Conservation (phyloP, 1,140 invertebrate species). For the Prorops nasuta region DNA sequence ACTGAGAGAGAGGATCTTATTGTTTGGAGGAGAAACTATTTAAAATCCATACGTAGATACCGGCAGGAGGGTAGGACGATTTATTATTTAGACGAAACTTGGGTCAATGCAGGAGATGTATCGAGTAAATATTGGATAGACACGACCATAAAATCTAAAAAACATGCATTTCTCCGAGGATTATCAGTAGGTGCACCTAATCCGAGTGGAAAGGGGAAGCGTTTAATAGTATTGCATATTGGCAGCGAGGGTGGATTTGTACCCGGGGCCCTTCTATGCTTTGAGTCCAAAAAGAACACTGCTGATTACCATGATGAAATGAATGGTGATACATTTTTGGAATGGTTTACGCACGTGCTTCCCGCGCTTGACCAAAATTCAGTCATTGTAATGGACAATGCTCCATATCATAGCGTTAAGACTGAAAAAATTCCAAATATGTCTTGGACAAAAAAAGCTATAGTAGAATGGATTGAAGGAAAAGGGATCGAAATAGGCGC, state of each 20-base stretch:
- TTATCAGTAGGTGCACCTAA: not conserved
- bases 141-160: not conserved
- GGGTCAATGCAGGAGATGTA: slow-evolving; percentile 5
- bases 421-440: not conserved
- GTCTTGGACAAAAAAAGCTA: not conserved
- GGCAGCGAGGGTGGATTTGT: slow-evolving; percentile 6
- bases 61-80: not conserved
- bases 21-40: slow-evolving; percentile 3
- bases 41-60: not conserved
- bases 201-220: slow-evolving; percentile 1
- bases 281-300: not conserved
- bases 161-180: slow-evolving; percentile 7
- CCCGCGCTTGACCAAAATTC: too few relatives aligned
- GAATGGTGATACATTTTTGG: not conserved
- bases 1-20: slow-evolving; percentile 1
- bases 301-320: not conserved
- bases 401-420: slow-evolving; percentile 6
- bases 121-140: slow-evolving; percentile 6
- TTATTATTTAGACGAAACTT: slow-evolving; percentile 5
- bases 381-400: slow-evolving; percentile 7
- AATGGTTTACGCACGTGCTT: not conserved
- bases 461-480: not conserved
- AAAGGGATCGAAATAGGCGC: slow-evolving; percentile 1
- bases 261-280: too few relatives aligned
- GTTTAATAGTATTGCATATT: slow-evolving; percentile 5